Percentiles rank a stretch among this genome's conserved stretches.
Conservation (phyloP, 2,888 invertebrate genomes). For the Netelia inedita region DNA sequence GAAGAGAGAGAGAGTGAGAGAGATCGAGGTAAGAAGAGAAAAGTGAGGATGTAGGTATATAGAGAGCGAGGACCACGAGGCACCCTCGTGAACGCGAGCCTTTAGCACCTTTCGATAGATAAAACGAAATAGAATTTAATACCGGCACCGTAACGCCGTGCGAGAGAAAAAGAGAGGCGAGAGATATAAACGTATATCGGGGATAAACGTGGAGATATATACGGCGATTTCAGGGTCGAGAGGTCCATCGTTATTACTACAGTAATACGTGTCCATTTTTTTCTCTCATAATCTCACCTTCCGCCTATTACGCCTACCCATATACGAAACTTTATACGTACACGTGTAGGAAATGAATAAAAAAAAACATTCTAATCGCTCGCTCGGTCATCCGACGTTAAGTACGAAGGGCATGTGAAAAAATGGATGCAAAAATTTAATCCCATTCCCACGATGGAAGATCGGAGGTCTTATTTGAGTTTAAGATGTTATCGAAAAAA, state of each 20-base stretch:
- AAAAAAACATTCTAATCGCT: slow-evolving; percentile 46
- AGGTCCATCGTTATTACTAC: slow-evolving; percentile 60
- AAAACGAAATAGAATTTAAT: slow-evolving; percentile 70
- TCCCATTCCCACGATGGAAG: slow-evolving; percentile 48
- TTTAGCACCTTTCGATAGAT: slow-evolving; percentile 70
- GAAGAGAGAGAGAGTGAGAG: slow-evolving; percentile 54
- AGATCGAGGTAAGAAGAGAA: slow-evolving; percentile 48
- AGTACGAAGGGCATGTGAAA: slow-evolving; percentile 22
- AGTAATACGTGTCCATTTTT: slow-evolving; percentile 55
- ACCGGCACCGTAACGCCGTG: slow-evolving; percentile 32
- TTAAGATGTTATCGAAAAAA: too few relatives aligned
- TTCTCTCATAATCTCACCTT: slow-evolving; percentile 63
- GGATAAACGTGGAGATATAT: slow-evolving; percentile 11
- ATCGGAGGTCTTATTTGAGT: neutral
- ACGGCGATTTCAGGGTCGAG: slow-evolving; percentile 62
- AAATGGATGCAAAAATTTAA: slow-evolving; percentile 26
- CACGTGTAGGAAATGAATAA: slow-evolving; percentile 6
- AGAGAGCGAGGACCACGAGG: slow-evolving; percentile 33
- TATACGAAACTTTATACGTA: slow-evolving; percentile 6
- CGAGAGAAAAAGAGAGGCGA: slow-evolving; percentile 54
- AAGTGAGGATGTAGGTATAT: slow-evolving; percentile 49
- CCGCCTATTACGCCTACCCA: slow-evolving; percentile 58
- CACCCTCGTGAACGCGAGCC: slow-evolving; percentile 59
- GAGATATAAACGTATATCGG: slow-evolving; percentile 57
- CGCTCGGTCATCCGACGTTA: slow-evolving; percentile 34